Conservation (phyloP, 2,888 invertebrate genomes). For the Clepsis dumicolana region DNA sequence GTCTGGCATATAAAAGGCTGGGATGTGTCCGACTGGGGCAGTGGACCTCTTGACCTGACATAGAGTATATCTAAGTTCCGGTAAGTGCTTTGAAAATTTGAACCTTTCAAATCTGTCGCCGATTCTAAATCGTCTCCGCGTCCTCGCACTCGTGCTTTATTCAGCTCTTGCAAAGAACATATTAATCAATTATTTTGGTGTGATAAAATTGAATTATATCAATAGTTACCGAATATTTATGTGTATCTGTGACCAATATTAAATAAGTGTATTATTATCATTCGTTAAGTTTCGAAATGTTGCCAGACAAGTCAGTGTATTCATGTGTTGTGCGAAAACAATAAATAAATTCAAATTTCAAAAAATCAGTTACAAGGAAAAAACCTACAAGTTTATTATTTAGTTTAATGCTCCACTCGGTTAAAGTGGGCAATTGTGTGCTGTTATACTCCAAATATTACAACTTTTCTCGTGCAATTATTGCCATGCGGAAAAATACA, state of each 20-base stretch:
- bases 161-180: background rate
- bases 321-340: too few species aligned
- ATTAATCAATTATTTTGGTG: background rate
- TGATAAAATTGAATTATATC: background rate
- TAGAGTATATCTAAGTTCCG: background rate
- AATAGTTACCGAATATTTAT: background rate
- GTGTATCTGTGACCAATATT: background rate
- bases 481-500: slow-evolving; percentile 42
- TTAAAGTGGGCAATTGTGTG: background rate
- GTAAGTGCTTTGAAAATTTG: slow-evolving; percentile 11
- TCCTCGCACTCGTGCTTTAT: background rate
- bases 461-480: background rate
- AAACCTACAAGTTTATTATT: too few species aligned
- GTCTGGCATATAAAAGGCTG: slow-evolving; percentile 60
- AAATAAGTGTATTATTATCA: background rate
- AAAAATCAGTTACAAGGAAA: too few species aligned
- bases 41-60: slow-evolving; percentile 43
- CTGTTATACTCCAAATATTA: background rate
- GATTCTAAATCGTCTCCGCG: background rate
- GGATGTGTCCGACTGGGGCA: slow-evolving; percentile 43
- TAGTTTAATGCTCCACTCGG: too few species aligned
- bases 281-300: background rate
- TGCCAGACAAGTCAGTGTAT: background rate
- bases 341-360: background rate
- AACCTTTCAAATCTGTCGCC: background rate